Conservation (phyloP, 2,888 invertebrate species). For the Cylindroiulus punctatus region DNA sequence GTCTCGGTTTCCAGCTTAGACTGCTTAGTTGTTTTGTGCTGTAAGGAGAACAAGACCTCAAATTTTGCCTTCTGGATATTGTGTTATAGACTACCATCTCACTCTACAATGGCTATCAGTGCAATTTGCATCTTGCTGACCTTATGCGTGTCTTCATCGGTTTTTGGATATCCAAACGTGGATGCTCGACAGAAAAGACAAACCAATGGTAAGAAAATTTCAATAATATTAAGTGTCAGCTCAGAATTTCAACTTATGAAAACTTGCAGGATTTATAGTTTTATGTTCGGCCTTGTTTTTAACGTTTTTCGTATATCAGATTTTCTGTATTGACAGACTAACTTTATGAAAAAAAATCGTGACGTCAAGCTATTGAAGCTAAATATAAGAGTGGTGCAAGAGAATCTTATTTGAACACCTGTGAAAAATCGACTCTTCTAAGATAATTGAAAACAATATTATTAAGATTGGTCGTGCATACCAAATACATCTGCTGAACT, state of each 20-base stretch:
- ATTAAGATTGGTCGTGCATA: too few species aligned
- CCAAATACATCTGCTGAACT: too few species aligned
- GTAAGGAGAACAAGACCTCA: not conserved
- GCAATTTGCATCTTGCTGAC: not conserved
- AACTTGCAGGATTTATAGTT: not conserved
- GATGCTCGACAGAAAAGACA: not conserved
- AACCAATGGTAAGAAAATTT: not conserved
- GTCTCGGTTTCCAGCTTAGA: not conserved
- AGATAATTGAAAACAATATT: too few species aligned
- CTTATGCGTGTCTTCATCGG: not conserved
- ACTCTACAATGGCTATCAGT: not conserved
- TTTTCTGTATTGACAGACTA: too few species aligned
- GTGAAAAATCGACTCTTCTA: too few species aligned
- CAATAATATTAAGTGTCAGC: not conserved
- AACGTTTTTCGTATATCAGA: too few species aligned
- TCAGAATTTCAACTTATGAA: not conserved
- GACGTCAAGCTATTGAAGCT: too few species aligned
- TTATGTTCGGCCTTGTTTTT: not conserved
- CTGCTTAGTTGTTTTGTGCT: not conserved
- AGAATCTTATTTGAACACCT: too few species aligned
- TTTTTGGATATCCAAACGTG: not conserved
- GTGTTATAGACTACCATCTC: not conserved
- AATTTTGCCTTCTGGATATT: not conserved
- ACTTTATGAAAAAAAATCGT: too few species aligned
- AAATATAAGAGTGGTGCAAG: too few species aligned